These are phyloP conservation scores for Chymomyza caudatula DNA, from an alignment of 2,888 invertebrate species.

Conservation along the genomic window DNA sequence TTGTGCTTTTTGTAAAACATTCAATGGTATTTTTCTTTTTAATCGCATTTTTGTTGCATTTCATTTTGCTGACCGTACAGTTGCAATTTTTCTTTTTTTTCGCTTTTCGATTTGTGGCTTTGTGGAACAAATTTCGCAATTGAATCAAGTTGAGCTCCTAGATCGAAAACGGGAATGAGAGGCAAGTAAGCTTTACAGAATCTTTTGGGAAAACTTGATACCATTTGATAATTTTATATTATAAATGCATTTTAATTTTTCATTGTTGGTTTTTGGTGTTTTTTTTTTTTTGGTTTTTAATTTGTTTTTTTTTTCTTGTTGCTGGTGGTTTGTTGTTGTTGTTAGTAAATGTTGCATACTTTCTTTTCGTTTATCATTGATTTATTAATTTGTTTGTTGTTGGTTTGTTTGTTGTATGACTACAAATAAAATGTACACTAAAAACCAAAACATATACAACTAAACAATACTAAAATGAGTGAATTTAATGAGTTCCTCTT, in stretches of 20 bases:
- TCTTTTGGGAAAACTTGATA: slow-evolving; percentile 78
- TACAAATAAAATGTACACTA: slow-evolving; percentile 49
- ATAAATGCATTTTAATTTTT: slow-evolving; percentile 37
- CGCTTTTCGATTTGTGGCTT: slow-evolving; percentile 43
- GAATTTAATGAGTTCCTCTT: neutral
- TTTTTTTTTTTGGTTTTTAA: slow-evolving; percentile 14
- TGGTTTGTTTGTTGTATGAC: slow-evolving; percentile 32
- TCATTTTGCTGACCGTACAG: neutral
- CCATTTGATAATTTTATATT: slow-evolving; percentile 63
- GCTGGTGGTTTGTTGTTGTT: slow-evolving; percentile 61
- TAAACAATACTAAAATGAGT: slow-evolving; percentile 9
- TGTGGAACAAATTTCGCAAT: slow-evolving; percentile 77
- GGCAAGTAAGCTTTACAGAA: slow-evolving; percentile 78
- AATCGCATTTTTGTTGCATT: slow-evolving; percentile 4
- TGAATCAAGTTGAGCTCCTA: slow-evolving; percentile 78
- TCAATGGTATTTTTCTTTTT: slow-evolving; percentile 33
- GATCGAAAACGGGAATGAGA: slow-evolving; percentile 78
- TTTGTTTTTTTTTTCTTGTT: slow-evolving; percentile 36
- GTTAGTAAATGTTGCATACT: slow-evolving; percentile 70
- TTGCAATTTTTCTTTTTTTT: slow-evolving; percentile 16
- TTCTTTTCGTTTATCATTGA: slow-evolving; percentile 62
- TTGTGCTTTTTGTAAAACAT: slow-evolving; percentile 65
- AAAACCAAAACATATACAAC: slow-evolving; percentile 1
- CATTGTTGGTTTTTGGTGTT: slow-evolving; percentile 26
- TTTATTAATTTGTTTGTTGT: slow-evolving; percentile 38